These are phyloP conservation scores for Nothobranchius kuhntae DNA, from an alignment of 2,113 vertebrate species.

Conservation along the genomic window DNA sequence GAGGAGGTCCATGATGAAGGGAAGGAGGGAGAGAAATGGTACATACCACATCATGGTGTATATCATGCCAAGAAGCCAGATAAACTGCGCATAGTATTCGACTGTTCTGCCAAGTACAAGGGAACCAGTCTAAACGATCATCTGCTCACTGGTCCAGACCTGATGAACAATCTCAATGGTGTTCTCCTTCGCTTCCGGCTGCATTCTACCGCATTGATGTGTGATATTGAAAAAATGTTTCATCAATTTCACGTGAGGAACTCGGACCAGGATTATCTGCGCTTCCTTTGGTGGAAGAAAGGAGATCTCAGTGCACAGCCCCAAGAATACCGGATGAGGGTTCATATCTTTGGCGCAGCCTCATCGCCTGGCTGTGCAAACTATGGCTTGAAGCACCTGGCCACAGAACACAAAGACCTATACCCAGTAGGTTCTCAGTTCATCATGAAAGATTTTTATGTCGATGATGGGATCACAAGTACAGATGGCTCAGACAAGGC, in stretches of 20 bases:
- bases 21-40: constrained; percentile 19
- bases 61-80: constrained; percentile 7
- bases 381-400: no score
- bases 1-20: constrained; percentile 2
- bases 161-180: no score
- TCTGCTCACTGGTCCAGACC: no score
- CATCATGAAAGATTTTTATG: no score
- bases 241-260: background rate
- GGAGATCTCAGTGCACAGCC: background rate
- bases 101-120: background rate
- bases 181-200: no score
- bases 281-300: constrained; percentile 15
- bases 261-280: background rate
- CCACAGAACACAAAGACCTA: no score
- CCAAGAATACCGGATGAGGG: background rate
- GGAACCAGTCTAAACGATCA: no score
- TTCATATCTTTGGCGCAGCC: constrained; percentile 15
- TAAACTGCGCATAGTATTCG: background rate
- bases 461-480: constrained; percentile 1
- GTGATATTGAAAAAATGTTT: no score
- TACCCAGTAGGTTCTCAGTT: no score
- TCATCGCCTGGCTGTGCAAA: no score
- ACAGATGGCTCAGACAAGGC: background rate
- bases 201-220: no score
- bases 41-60: constrained; percentile 3